Evolutionary conservation across 2,113 vertebrate species (phyloP).

Genomic region (Pteropus alecto): DNA sequence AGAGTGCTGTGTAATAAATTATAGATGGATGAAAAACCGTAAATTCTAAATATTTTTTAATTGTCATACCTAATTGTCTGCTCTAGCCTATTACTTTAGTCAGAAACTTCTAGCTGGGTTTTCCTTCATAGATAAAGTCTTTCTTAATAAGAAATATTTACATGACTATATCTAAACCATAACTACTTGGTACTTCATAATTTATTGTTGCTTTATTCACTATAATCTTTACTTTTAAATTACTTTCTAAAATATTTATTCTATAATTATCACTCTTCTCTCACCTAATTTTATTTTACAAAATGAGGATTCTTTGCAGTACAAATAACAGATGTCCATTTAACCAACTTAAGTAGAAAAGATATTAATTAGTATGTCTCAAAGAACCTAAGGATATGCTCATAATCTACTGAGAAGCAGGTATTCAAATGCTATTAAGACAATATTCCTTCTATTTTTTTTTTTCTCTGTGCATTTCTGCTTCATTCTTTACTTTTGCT

Average conservation of each 20-base stretch:
- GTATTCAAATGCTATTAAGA: neutral
- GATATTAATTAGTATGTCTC: neutral
- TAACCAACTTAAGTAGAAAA: neutral
- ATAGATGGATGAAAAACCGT: neutral
- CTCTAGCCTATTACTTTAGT: neutral
- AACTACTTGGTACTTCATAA: neutral
- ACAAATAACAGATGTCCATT: neutral
- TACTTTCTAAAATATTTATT: neutral
- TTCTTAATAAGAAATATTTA: neutral
- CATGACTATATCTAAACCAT: neutral
- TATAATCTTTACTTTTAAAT: neutral
- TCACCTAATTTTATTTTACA: neutral
- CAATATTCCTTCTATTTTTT: neutral
- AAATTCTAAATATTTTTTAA: slow-evolving; percentile 18
- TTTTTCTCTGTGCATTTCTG: neutral
- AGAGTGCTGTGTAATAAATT: slow-evolving; percentile 12
- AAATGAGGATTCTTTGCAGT: neutral
- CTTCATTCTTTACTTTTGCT: neutral
- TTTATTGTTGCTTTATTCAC: neutral
- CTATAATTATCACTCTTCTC: neutral
- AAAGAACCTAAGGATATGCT: neutral
- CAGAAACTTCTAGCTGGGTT: neutral
- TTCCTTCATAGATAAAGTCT: neutral
- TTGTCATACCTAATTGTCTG: neutral
- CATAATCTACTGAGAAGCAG: neutral